phyloP scores from a whole-genome alignment of 1,140 invertebrate genomes.

The Thrips palmi region DNA sequence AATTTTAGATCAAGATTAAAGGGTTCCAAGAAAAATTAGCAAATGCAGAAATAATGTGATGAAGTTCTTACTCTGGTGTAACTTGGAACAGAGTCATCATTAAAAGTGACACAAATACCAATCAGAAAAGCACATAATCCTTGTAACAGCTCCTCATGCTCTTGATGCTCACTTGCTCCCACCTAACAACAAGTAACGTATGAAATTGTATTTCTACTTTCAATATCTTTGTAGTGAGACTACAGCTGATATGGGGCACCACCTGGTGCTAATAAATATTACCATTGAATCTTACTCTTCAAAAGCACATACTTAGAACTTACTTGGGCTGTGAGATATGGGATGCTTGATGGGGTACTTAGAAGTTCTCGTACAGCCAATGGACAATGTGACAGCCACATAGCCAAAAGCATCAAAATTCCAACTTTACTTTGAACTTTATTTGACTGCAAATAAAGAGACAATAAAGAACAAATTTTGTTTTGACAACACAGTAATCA shows the following conservation, averaged over 20 bases:
- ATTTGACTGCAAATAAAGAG: constrained; percentile 31
- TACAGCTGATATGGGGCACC: not conserved
- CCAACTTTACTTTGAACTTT: constrained; percentile 83
- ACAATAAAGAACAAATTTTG: constrained; percentile 1
- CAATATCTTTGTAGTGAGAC: not conserved
- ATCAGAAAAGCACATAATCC: constrained; percentile 89
- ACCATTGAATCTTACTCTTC: not conserved
- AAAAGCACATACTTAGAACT: constrained; percentile 15
- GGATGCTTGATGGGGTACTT: constrained; percentile 62
- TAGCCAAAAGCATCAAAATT: constrained; percentile 74
- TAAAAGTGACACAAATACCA: constrained; percentile 82
- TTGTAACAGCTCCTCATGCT: constrained; percentile 70
- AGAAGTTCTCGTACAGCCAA: constrained; percentile 71
- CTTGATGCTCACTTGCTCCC: constrained; percentile 60
- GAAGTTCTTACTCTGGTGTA: constrained; percentile 42
- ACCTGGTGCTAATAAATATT: not conserved
- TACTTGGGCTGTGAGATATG: constrained; percentile 63
- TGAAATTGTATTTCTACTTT: constrained; percentile 1
- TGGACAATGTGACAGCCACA: constrained; percentile 77
- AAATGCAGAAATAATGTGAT: constrained; percentile 1
- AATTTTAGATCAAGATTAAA: constrained; percentile 8
- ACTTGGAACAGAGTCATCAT: constrained; percentile 65
- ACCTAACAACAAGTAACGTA: constrained; percentile 19
- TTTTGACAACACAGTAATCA: not conserved
- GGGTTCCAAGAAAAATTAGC: not conserved